Conservation (phyloP, 2,797 vertebrate genomes). For the Zenarchopterus dispar region DNA sequence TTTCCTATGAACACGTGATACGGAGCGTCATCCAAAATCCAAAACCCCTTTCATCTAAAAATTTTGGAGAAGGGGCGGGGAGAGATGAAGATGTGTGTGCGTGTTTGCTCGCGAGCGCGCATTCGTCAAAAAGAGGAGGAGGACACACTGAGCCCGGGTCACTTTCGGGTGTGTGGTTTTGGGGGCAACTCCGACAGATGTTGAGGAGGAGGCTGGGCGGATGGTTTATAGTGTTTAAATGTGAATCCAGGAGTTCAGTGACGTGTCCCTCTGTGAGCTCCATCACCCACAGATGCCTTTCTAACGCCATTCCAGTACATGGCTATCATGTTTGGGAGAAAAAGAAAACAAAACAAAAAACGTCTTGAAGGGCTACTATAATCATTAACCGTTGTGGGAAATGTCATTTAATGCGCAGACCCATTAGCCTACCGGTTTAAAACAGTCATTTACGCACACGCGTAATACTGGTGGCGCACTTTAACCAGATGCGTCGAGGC, state of each 20-base stretch:
- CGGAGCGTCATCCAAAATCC: slow-evolving; percentile 85
- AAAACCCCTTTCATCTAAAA: slow-evolving; percentile 85
- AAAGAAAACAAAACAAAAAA: slow-evolving; percentile 15
- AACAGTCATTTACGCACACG: slow-evolving; percentile 65
- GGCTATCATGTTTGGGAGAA: slow-evolving; percentile 24
- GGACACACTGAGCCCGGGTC: slow-evolving; percentile 56
- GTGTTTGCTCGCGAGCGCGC: slow-evolving; percentile 37
- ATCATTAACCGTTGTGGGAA: slow-evolving; percentile 64
- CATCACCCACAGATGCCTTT: slow-evolving; percentile 36
- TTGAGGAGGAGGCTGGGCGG: slow-evolving; percentile 19
- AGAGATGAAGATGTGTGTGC: slow-evolving; percentile 57
- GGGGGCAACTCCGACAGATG: slow-evolving; percentile 43
- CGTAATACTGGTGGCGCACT: slow-evolving; percentile 24
- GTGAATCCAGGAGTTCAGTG: slow-evolving; percentile 20
- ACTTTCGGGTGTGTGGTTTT: slow-evolving; percentile 72
- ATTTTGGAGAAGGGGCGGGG: slow-evolving; percentile 81
- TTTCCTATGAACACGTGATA: slow-evolving; percentile 85
- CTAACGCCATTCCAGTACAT: slow-evolving; percentile 50
- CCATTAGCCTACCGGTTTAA: slow-evolving; percentile 47
- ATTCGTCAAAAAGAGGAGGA: slow-evolving; percentile 20
- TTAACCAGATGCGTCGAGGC: slow-evolving; percentile 34
- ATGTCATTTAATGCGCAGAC: slow-evolving; percentile 58
- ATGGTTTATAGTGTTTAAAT: slow-evolving; percentile 47
- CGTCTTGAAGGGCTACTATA: slow-evolving; percentile 42
- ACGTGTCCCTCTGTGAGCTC: slow-evolving; percentile 43